Percentiles rank a stretch among this genome's conserved stretches.
phyloP scores from a whole-genome alignment of 1,140 invertebrate genomes.

The Ceratina australensis region DNA sequence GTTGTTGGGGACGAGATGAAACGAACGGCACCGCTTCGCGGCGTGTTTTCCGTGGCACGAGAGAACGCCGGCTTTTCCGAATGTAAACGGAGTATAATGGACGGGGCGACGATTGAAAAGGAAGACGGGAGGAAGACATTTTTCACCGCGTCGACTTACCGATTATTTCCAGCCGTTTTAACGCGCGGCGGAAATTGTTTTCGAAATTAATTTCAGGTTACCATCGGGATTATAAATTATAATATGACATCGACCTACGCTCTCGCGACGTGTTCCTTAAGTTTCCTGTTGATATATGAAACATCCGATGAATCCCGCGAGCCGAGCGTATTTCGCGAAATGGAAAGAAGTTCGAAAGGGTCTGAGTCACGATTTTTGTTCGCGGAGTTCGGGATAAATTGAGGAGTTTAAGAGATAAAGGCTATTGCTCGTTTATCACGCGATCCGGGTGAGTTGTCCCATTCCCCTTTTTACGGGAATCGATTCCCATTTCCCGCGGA shows the following conservation, averaged over 20 bases:
- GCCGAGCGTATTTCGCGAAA: no score
- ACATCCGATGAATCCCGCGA: no score
- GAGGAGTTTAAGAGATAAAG: conserved; percentile 17
- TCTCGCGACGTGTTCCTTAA: no score
- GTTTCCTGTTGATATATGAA: no score
- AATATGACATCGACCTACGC: no score
- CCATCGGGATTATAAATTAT: no score
- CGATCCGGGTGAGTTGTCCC: conserved; percentile 31
- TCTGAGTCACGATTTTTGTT: conserved; percentile 11
- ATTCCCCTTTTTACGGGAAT: conserved; percentile 43
- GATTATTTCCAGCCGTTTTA: no score
- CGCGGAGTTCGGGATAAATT: conserved; percentile 8
- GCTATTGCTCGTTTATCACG: conserved; percentile 42
- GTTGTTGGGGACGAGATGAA: conserved; percentile 12
- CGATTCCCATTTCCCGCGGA: conserved; percentile 38
- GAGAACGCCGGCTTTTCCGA: background rate
- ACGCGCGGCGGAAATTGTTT: no score
- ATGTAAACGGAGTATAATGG: background rate
- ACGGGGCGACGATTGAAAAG: background rate
- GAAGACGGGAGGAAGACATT: background rate
- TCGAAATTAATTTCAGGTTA: no score
- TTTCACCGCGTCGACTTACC: no score
- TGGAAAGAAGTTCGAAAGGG: no score
- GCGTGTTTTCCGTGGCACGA: background rate
- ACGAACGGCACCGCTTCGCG: background rate